A percentile compares a stretch with the other conserved stretches of the same genome.
These are phyloP conservation scores for Onthophagus sagittarius DNA, from an alignment of 2,888 invertebrate species.

Conservation along the genomic window DNA sequence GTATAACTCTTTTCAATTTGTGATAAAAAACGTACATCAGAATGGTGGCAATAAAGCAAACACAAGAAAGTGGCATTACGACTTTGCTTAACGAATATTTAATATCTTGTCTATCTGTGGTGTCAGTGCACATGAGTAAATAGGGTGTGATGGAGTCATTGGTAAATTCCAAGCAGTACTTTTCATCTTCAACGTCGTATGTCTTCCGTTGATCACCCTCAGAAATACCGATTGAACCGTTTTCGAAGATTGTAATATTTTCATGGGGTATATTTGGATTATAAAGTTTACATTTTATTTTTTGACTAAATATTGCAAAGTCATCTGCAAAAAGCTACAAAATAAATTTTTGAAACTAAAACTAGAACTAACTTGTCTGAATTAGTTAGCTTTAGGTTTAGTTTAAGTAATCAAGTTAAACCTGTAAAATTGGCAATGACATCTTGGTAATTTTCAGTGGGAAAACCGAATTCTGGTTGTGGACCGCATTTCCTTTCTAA, in stretches of 20 bases:
- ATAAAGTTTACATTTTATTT: constrained; percentile 17
- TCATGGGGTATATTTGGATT: constrained; percentile 15
- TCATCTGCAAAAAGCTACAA: no score
- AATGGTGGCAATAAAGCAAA: constrained; percentile 16
- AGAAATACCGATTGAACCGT: constrained; percentile 25
- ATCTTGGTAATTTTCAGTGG: background rate
- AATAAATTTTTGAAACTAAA: no score
- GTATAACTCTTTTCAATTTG: constrained; percentile 15
- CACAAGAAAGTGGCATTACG: constrained; percentile 9
- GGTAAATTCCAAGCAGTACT: constrained; percentile 19
- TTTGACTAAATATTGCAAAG: constrained; percentile 23
- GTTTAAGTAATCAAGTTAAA: background rate
- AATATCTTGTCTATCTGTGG: constrained; percentile 3
- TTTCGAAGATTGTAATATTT: constrained; percentile 26
- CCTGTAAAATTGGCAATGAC: constrained; percentile 8
- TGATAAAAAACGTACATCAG: constrained; percentile 8
- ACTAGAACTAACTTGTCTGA: no score
- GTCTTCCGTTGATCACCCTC: constrained; percentile 18
- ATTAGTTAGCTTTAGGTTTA: no score
- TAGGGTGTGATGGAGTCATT: background rate
- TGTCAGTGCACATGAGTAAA: constrained; percentile 3
- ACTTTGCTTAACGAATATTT: constrained; percentile 12
- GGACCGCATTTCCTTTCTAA: background rate
- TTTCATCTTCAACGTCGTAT: constrained; percentile 15
- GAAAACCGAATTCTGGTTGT: background rate